A percentile compares a stretch with the other conserved stretches of the same genome.
Evolutionary conservation across 1,140 invertebrate species (phyloP).

Genomic region (Parapsyche elsis): DNA sequence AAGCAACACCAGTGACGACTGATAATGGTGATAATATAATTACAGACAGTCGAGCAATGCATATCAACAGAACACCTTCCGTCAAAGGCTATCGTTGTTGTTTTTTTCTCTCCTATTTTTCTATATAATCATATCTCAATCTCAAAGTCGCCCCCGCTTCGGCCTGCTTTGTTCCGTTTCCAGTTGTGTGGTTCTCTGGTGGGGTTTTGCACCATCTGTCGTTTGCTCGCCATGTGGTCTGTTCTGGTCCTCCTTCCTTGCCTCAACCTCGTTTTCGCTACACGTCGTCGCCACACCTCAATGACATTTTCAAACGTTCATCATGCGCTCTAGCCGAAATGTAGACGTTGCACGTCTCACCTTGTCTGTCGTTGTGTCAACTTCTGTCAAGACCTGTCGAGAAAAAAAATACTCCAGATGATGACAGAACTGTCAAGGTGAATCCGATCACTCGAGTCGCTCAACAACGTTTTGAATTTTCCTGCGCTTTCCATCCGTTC

Average conservation of each 20-base stretch:
- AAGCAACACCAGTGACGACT: too few species aligned
- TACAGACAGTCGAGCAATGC: too few species aligned
- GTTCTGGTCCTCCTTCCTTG: background rate
- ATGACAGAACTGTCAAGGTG: background rate
- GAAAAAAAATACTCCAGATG: background rate
- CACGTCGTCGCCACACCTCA: background rate
- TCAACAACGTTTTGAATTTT: background rate
- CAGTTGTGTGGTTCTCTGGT: background rate
- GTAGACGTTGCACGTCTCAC: background rate
- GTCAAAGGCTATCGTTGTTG: background rate
- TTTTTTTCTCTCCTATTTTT: background rate
- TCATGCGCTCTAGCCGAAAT: background rate
- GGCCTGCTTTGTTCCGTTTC: background rate
- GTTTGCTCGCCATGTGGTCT: conserved; percentile 16
- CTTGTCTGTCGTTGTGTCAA: background rate
- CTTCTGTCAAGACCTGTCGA: background rate
- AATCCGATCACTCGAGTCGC: background rate
- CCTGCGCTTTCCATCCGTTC: too few species aligned
- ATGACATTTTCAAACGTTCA: background rate
- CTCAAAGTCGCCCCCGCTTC: conserved; percentile 9
- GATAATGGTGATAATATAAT: too few species aligned
- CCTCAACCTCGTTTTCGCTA: background rate
- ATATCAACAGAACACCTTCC: too few species aligned
- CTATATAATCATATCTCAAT: background rate
- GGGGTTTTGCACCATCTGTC: conserved; percentile 16